Percentiles rank a stretch among this genome's conserved stretches.
Evolutionary conservation across 2,113 vertebrate species (phyloP).

Genomic region (Thamnophis sirtalis): DNA sequence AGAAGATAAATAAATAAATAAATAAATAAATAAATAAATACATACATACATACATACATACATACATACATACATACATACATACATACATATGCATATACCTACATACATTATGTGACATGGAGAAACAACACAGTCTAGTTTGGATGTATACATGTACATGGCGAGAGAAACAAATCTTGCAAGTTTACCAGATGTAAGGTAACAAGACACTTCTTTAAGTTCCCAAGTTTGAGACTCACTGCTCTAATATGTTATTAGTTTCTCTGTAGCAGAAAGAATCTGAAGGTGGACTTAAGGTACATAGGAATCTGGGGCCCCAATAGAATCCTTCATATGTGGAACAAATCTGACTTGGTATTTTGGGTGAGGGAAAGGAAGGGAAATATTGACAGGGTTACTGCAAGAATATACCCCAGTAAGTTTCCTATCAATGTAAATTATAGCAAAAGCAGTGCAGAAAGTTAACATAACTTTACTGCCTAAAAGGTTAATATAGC

Average conservation of each 20-base stretch:
- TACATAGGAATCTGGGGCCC: too few relatives aligned
- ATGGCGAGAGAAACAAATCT: too few relatives aligned
- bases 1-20: too few relatives aligned
- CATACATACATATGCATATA: too few relatives aligned
- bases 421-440: slow-evolving; percentile 35
- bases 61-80: too few relatives aligned
- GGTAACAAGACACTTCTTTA: neutral
- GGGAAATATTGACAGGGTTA: neutral
- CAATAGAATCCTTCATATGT: neutral
- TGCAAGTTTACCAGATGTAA: too few relatives aligned
- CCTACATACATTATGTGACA: too few relatives aligned
- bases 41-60: too few relatives aligned
- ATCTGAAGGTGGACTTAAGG: neutral
- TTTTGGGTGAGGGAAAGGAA: neutral
- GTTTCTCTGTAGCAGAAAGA: neutral
- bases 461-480: slow-evolving; percentile 38
- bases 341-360: neutral
- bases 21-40: too few relatives aligned
- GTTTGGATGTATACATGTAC: too few relatives aligned
- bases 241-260: neutral
- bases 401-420: slow-evolving; percentile 34
- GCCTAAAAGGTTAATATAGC: slow-evolving; percentile 31
- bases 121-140: too few relatives aligned
- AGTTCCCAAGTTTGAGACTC: neutral
- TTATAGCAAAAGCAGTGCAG: slow-evolving; percentile 17